Conservation (phyloP, 92 coral and sea anemone genomes). For the Zoanthus solanderi region DNA sequence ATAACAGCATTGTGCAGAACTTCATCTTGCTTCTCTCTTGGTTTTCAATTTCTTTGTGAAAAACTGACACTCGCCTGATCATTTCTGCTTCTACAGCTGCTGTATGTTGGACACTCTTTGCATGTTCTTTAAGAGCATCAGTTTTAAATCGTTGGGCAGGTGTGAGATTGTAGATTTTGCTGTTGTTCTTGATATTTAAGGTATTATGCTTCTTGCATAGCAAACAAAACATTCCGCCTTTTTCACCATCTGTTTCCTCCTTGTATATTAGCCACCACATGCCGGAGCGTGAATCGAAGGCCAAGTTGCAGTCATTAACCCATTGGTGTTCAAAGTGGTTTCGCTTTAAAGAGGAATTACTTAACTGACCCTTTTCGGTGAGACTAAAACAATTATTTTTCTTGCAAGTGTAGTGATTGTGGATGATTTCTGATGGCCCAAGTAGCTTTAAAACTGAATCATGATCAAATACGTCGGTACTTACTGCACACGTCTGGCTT, state of each 20-base stretch:
- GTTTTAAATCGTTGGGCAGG: slow-evolving; percentile 49
- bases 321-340: slow-evolving; percentile 65
- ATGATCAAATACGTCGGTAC: too few species aligned
- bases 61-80: slow-evolving; percentile 48
- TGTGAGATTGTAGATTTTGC: slow-evolving; percentile 18
- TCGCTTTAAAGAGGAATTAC: not conserved
- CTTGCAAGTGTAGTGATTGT: too few species aligned
- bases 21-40: slow-evolving; percentile 8
- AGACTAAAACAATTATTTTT: too few species aligned
- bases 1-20: too few species aligned
- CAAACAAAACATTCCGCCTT: slow-evolving; percentile 45
- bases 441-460: too few species aligned
- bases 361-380: too few species aligned
- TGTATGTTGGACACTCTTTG: slow-evolving; percentile 49
- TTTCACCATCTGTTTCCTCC: not conserved
- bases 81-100: slow-evolving; percentile 62
- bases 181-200: slow-evolving; percentile 37
- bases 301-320: slow-evolving; percentile 61
- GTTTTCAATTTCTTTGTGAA: slow-evolving; percentile 53
- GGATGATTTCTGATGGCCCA: too few species aligned
- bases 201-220: slow-evolving; percentile 55
- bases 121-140: slow-evolving; percentile 48
- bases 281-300: slow-evolving; percentile 31
- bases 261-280: slow-evolving; percentile 47
- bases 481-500: too few species aligned